Conservation (phyloP, 2,113 vertebrate species). For the Paraplagusia blochii region DNA sequence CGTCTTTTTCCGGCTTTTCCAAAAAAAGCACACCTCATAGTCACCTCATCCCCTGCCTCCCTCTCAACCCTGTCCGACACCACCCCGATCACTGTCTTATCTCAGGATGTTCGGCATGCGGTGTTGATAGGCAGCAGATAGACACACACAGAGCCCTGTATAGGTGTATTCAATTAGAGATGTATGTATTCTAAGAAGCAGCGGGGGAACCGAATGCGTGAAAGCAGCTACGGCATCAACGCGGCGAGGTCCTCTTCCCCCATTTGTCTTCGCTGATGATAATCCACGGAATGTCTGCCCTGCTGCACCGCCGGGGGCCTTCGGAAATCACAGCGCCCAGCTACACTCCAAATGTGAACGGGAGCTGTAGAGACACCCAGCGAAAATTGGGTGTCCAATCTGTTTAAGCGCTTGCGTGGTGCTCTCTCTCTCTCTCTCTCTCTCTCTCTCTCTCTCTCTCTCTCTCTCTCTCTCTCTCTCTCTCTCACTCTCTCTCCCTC, state of each 20-base stretch:
- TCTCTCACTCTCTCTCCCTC: too few species aligned
- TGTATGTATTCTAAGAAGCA: not conserved
- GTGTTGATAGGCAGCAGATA: conserved; percentile 28
- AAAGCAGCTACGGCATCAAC: conserved; percentile 59
- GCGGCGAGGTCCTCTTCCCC: conserved; percentile 54
- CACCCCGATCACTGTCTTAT: conserved; percentile 61
- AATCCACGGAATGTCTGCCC: conserved; percentile 46
- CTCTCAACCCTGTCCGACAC: conserved; percentile 58
- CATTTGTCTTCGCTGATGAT: conserved; percentile 54
- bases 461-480: conserved; percentile 22
- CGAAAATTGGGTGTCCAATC: conserved; percentile 61
- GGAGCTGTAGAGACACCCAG: conserved; percentile 42
- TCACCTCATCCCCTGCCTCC: conserved; percentile 61
- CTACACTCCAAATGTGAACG: conserved; percentile 37
- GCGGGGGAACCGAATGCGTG: conserved; percentile 51
- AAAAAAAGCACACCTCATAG: conserved; percentile 72
- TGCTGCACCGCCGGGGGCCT: conserved; percentile 21
- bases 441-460: conserved; percentile 12
- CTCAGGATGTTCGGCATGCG: conserved; percentile 56
- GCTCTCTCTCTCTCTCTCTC: conserved; percentile 16
- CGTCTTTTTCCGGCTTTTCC: conserved; percentile 69
- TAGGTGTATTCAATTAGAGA: too few species aligned
- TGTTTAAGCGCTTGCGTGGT: conserved; percentile 56
- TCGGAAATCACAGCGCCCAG: conserved; percentile 10
- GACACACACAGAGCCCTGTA: too few species aligned